These are phyloP conservation scores for Lepidochrysops patricia DNA, from an alignment of 2,888 invertebrate genomes.

Conservation along the genomic window DNA sequence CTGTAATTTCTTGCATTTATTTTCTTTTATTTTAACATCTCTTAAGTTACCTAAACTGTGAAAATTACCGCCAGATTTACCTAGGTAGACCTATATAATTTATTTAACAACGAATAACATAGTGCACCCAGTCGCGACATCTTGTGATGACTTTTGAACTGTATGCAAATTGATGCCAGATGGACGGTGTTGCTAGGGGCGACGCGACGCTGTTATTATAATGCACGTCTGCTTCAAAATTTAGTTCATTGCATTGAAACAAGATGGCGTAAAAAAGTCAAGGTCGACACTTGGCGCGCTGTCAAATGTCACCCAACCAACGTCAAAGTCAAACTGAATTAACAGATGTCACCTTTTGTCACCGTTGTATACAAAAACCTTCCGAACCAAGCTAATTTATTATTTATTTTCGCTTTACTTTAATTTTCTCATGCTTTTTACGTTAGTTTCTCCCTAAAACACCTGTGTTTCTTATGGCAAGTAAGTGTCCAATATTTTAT, in stretches of 20 bases:
- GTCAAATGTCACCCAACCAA: constrained; percentile 31
- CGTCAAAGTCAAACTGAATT: constrained; percentile 32
- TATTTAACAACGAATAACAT: too few relatives aligned
- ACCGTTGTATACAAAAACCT: constrained; percentile 62
- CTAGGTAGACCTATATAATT: too few relatives aligned
- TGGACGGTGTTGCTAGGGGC: constrained; percentile 17
- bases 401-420: constrained; percentile 61
- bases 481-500: constrained; percentile 39
- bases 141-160: constrained; percentile 34
- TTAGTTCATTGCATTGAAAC: constrained; percentile 25
- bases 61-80: too few relatives aligned
- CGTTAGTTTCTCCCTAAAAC: constrained; percentile 33
- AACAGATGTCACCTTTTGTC: constrained; percentile 33
- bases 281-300: constrained; percentile 28
- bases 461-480: constrained; percentile 38
- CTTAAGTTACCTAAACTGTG: constrained; percentile 19
- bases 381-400: constrained; percentile 66
- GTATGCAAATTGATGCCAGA: constrained; percentile 50
- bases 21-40: too few relatives aligned
- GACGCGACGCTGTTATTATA: too few relatives aligned
- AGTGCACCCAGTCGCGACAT: constrained; percentile 34
- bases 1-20: too few relatives aligned
- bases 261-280: constrained; percentile 47
- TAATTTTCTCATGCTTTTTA: constrained; percentile 44
- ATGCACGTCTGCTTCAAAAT: constrained; percentile 10